phyloP scores from a whole-genome alignment of 2,888 invertebrate species.

The Tetranychus piercei region DNA sequence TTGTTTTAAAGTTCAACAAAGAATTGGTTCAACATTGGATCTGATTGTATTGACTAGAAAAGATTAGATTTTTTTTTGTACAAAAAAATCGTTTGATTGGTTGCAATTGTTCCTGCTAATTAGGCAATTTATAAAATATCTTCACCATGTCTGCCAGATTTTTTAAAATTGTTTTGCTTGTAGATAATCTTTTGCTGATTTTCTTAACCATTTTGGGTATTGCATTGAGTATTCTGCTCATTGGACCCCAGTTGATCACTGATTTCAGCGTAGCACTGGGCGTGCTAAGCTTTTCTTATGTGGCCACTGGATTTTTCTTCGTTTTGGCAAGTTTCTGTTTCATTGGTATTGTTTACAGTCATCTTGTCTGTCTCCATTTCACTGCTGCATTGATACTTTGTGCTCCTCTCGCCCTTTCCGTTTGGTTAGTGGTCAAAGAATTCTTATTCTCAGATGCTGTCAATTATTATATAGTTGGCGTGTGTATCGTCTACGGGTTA shows the following conservation, averaged over 20 bases:
- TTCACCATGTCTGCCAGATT: constrained; percentile 10
- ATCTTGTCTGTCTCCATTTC: constrained; percentile 9
- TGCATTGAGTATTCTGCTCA: constrained; percentile 1
- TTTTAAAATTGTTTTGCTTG: constrained; percentile 8
- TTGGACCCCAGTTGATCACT: background rate
- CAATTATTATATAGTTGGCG: background rate
- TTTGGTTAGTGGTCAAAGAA: constrained; percentile 12
- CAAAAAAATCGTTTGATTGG: background rate
- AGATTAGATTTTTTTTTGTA: background rate
- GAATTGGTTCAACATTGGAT: too few relatives aligned
- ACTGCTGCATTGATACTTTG: constrained; percentile 8
- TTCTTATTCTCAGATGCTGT: background rate
- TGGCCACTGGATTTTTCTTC: constrained; percentile 5
- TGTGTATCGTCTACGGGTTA: background rate
- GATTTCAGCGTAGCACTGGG: background rate
- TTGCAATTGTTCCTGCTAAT: background rate
- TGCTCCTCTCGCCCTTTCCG: constrained; percentile 10
- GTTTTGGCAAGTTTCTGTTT: constrained; percentile 11
- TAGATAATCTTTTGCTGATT: constrained; percentile 11
- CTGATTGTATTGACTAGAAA: too few relatives aligned
- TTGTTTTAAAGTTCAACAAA: too few relatives aligned
- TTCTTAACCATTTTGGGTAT: constrained; percentile 7
- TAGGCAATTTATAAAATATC: background rate
- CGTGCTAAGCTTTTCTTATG: constrained; percentile 1
- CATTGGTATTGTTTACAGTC: constrained; percentile 10